A percentile compares a stretch with the other conserved stretches of the same genome.
Evolutionary conservation across 2,797 vertebrate genomes (phyloP).

Genomic region (Falco biarmicus): DNA sequence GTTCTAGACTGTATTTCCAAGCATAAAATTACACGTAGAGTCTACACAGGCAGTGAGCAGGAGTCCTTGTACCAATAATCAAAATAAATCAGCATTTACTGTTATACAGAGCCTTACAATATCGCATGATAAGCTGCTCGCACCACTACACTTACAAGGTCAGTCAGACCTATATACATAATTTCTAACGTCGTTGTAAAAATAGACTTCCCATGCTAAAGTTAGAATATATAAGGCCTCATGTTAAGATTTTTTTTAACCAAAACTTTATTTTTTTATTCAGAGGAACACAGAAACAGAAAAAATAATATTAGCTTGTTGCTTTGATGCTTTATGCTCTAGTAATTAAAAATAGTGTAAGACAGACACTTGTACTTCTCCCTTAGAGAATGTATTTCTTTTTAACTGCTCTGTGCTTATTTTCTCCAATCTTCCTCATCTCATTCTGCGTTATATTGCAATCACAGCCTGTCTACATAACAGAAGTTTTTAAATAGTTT

Average conservation of each 20-base stretch:
- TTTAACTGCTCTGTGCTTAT: neutral
- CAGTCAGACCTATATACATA: slow-evolving; percentile 67
- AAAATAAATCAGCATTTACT: slow-evolving; percentile 51
- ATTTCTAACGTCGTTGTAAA: slow-evolving; percentile 63
- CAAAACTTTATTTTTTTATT: neutral
- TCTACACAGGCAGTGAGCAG: slow-evolving; percentile 71
- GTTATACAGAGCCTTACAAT: slow-evolving; percentile 35
- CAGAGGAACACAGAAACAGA: slow-evolving; percentile 4
- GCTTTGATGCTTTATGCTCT: slow-evolving; percentile 2
- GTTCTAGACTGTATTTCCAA: slow-evolving; percentile 67
- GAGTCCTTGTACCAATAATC: slow-evolving; percentile 44
- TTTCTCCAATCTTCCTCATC: neutral
- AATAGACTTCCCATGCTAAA: slow-evolving; percentile 65
- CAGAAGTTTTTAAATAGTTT: neutral
- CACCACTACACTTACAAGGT: slow-evolving; percentile 72
- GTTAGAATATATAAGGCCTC: slow-evolving; percentile 58
- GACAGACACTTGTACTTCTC: neutral
- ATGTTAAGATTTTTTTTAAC: neutral
- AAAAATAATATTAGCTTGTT: neutral
- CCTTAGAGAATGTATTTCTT: neutral
- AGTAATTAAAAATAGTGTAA: neutral
- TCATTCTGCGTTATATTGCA: neutral
- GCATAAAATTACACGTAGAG: slow-evolving; percentile 33
- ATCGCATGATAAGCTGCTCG: slow-evolving; percentile 59
- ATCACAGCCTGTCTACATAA: neutral